Evolutionary conservation across 1,140 invertebrate genomes (phyloP), one percentile per base, ranked within the genome.

Genomic region (Eubasilissa regina): DNA sequence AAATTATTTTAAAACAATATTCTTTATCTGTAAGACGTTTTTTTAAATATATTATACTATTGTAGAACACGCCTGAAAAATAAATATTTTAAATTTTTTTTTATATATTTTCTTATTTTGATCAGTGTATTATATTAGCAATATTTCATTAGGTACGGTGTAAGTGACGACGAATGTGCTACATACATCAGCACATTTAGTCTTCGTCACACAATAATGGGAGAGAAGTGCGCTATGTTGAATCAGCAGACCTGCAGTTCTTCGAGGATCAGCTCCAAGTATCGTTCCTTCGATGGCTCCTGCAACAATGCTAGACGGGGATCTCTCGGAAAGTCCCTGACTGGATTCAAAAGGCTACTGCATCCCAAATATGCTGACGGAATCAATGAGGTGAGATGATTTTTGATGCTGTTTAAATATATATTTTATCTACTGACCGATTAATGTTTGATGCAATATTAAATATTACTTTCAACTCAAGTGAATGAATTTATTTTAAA

Each of bases 271-370:
- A 86, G 87, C 0, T 89, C 87, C 4, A 86, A 86, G 70, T 91
- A 91, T 84, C 86, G 95, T 12, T 91, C 89, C 6, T 87, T 92
- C 53, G 94, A 95, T 85, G 95, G 94, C 7, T 92, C 92, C 15
- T 96, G 95, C 85, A 96, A 96, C 84, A 94, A 95, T 84, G 84
- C 92, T 0, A 83, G 87, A 12, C 84, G 92, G 19, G 90, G 89
- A 0, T 88, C 88, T 43, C 90, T 88, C 88, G 92, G 92, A 3
- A 87, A 90, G 81, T 85, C 89, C 1, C 89, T 91, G 12, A 92
- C 89, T 12, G 90, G 89, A 4, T 91, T 93, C 83, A 90, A 90
- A 70, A 86, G 94, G 77, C 85, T 95, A 47, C 84, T 95, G 47
- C 90, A 91, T 72, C 90, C 94, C 1, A 89, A 88, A 83, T 95